Evolutionary conservation across 2,113 vertebrate species (phyloP).

Genomic region (Salvelinus namaycush): DNA sequence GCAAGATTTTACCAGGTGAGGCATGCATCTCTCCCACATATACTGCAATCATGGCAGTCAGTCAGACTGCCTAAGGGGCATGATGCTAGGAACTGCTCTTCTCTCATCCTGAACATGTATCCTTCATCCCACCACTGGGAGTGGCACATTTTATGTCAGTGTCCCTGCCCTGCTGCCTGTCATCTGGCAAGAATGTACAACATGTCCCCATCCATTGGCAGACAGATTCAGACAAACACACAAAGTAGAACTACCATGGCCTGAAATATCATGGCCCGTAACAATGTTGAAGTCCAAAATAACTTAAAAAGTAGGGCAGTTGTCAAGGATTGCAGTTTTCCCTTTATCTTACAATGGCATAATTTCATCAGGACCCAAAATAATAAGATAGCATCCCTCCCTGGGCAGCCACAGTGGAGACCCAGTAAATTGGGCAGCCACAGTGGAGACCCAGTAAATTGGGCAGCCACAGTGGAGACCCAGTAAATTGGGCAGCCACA

Average conservation of each 20-base stretch:
- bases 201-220: slow-evolving; percentile 31
- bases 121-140: slow-evolving; percentile 28
- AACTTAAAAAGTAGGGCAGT: no score
- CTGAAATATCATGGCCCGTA: no score
- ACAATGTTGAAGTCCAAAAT: no score
- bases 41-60: background rate
- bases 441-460: no score
- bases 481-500: no score
- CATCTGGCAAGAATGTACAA: slow-evolving; percentile 45
- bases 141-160: slow-evolving; percentile 17
- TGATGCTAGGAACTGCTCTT: background rate
- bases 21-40: slow-evolving; percentile 20
- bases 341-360: no score
- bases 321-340: no score
- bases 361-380: background rate
- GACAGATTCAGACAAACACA: no score
- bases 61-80: slow-evolving; percentile 4
- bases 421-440: slow-evolving; percentile 1
- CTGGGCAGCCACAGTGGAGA: background rate
- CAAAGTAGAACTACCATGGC: no score
- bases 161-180: slow-evolving; percentile 9
- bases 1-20: slow-evolving; percentile 32
- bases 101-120: background rate
- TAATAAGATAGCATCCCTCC: background rate
- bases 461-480: no score